Percentiles rank a stretch among this genome's conserved stretches.
Conservation (phyloP, 2,888 invertebrate species). For the Cetonia aurata region DNA sequence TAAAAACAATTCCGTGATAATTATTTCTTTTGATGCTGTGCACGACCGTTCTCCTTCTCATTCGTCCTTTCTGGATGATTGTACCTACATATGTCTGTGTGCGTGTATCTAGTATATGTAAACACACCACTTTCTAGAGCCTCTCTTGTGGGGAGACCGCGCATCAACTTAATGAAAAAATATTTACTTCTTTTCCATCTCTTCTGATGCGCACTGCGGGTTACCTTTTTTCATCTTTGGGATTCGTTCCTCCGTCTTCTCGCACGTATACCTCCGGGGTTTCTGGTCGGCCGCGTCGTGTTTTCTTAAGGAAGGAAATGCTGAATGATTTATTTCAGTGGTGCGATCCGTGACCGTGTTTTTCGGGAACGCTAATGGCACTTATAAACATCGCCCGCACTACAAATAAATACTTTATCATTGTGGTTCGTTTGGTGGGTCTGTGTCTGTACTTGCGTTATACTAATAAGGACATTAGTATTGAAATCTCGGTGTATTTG, state of each 20-base stretch:
- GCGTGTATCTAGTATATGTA: conserved; percentile 7
- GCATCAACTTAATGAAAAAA: conserved; percentile 45
- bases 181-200: conserved; percentile 34
- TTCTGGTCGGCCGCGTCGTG: neutral
- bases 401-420: conserved; percentile 40
- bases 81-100: neutral
- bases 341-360: conserved; percentile 25
- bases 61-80: neutral
- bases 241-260: neutral
- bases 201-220: conserved; percentile 12
- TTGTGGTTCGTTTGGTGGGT: conserved; percentile 15
- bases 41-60: neutral
- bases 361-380: conserved; percentile 29
- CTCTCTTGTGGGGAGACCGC: conserved; percentile 17
- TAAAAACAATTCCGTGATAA: conserved; percentile 35
- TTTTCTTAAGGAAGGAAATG: conserved; percentile 18
- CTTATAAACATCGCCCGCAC: conserved; percentile 22
- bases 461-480: conserved; percentile 1
- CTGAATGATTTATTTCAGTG: conserved; percentile 35
- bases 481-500: conserved; percentile 20
- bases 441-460: neutral
- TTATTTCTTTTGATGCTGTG: neutral
- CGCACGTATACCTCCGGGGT: neutral
- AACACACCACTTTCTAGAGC: conserved; percentile 28
- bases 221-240: conserved; percentile 22